Evolutionary conservation across 2,888 invertebrate species (phyloP), one percentile per base, ranked within the genome.

Genomic region (Rhogogaster chlorosoma): DNA sequence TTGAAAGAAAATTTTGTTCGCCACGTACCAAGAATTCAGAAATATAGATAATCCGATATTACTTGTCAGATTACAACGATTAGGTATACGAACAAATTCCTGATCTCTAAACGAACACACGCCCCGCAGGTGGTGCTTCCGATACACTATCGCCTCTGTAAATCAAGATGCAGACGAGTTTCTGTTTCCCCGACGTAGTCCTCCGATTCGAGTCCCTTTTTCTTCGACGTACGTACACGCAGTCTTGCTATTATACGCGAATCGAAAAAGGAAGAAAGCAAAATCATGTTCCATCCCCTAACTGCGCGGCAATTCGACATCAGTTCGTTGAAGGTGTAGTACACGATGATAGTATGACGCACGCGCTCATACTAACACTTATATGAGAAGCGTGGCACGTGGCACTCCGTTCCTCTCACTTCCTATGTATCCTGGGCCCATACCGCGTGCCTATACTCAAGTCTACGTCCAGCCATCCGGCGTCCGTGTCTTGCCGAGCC

Each of bases 381-480:
- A 32, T 18, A 32, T 7, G 32, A 32, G 32, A 26, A 67, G 12
- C 67, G 67, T 67, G 73, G 73, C 73, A 73, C 73, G 73, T 73
- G 73, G 73, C 73, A 38, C 73, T 22, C 26, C 42, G 42, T 73
- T 73, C 73, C 73, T 73, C 73, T 73, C 73, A 73, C 73, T 73
- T 73, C 6, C 6, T 73, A 42, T 5, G 36, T 38, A 42, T 22
- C 12, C 42, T n/a, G n/a, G n/a, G 22, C 42, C 38, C 42, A 38
- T 32, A 70, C 70, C 9, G 18, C 10, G 15, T 61, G 10, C 38
- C 42, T 32, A 70, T n/a, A 70, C 36, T 36, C 15, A 73, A 67
- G 32, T 42, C 22, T n/a, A 73, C 73, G 73, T 73, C 42, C 67
- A 32, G 12, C 53, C 67, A 32, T 67, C 32, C 67, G 42, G 73